Evolutionary conservation across 2,888 invertebrate species (phyloP), one percentile per base, ranked within the genome.

Genomic region (Stramonita haemastoma): DNA sequence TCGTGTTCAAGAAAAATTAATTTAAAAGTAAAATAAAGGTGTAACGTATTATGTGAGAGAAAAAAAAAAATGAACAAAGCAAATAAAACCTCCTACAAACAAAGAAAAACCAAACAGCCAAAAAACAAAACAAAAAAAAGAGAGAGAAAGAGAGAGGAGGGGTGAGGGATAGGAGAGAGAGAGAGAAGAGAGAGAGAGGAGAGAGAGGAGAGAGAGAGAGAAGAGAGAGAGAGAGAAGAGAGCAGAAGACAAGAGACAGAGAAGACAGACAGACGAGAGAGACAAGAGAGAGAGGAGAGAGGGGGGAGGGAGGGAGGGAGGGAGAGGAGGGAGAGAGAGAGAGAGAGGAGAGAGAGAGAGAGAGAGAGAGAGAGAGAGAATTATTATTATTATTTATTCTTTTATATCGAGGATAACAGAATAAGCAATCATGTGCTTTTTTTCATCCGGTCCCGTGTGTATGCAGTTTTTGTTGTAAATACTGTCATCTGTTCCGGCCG

Each of bases 161-260:
- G 32, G 79, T 29, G 79, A 79, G 79, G 32, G 79, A 79, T 11
- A 79, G 79, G n/a, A n/a, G n/a, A 79, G 29, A 79, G 29, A 79
- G 79, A 32, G 79, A 79, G 13, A n/a, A 79, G 32, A 79, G 79
- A 79, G 29, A 79, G 29, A 79, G 29, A 79, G 79, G 32, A 11
- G 32, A 6, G 32, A 11, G 32, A 11, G 26, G 36, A 81, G 81
- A 81, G 19, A 81, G 81, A 46, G 0, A 22, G 81, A 81, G 19
- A 81, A n/a, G 32, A 79, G 32, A 79, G 79, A 79, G 5, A 34
- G 79, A 79, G 17, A 79, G 79, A 34, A 19, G 32, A 0, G 32
- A 11, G 32, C 11, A 70, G 70, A 79, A 32, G 32, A 19, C 29
- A 5, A 32, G 79, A 29, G 0, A 17, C 0, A 11, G 22, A 70